Conservation (phyloP, 2,888 invertebrate genomes). For the Diachrysia chrysitis region DNA sequence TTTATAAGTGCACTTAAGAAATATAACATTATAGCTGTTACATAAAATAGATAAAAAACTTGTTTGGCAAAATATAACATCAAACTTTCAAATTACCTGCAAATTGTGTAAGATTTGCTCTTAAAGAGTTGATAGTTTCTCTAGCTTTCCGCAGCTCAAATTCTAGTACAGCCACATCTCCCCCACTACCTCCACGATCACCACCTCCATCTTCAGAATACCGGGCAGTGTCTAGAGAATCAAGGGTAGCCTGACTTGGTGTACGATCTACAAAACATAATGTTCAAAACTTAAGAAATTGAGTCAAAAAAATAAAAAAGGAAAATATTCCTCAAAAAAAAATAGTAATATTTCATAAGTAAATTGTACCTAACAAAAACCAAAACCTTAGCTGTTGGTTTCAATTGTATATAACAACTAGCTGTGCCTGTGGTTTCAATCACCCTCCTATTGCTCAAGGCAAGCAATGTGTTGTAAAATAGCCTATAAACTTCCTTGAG, state of each 20-base stretch:
- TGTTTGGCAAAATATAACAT: no score
- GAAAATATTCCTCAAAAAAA: no score
- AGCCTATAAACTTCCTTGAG: no score
- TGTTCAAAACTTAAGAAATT: no score
- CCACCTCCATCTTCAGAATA: conserved; percentile 96
- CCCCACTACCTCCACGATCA: conserved; percentile 94
- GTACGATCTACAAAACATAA: conserved; percentile 89
- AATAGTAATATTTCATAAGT: no score
- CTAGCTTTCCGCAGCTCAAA: conserved; percentile 96
- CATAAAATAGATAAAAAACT: conserved; percentile 6
- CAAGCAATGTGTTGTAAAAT: no score
- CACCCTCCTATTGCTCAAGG: no score
- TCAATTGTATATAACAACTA: no score
- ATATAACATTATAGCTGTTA: not conserved
- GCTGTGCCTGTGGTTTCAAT: no score
- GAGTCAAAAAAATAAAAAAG: no score
- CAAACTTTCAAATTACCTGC: conserved; percentile 88
- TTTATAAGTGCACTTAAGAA: not conserved
- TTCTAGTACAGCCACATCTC: conserved; percentile 95
- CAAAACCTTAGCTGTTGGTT: no score
- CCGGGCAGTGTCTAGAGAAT: conserved; percentile 95
- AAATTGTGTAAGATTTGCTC: conserved; percentile 94
- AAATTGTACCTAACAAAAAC: no score
- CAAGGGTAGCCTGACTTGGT: conserved; percentile 95
- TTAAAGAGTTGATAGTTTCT: conserved; percentile 94